phyloP scores from a whole-genome alignment of 2,113 vertebrate genomes.

The Myotis davidii region DNA sequence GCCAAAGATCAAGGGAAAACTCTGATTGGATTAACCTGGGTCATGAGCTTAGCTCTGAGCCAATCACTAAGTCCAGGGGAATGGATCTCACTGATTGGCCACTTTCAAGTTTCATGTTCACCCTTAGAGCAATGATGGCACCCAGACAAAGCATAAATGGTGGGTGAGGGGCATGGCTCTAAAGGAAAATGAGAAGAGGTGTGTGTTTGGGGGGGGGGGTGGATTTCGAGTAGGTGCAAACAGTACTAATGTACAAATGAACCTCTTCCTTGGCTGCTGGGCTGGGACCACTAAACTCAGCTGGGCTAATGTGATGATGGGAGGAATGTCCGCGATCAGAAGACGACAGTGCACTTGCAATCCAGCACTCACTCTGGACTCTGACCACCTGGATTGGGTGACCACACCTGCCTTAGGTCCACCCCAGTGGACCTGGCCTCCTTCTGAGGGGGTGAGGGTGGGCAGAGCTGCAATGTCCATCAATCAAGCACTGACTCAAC shows the following conservation, averaged over 20 bases:
- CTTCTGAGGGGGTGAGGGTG: no score
- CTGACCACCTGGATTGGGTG: not conserved
- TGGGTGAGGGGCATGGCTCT: not conserved
- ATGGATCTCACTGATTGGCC: not conserved
- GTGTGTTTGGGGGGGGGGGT: rapidly evolving
- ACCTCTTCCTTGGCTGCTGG: not conserved
- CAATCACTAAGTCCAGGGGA: not conserved
- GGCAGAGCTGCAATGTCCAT: not conserved
- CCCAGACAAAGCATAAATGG: rapidly evolving
- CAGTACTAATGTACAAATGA: not conserved
- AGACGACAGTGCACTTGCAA: not conserved
- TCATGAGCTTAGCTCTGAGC: not conserved
- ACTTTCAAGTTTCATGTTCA: not conserved
- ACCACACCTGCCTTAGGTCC: not conserved
- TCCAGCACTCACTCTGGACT: not conserved
- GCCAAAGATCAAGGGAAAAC: not conserved
- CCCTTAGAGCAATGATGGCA: not conserved
- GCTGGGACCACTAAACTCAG: not conserved
- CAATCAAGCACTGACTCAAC: rapidly evolving
- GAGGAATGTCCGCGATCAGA: not conserved
- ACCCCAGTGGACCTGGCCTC: no score
- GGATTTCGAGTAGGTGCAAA: not conserved
- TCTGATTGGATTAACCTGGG: not conserved
- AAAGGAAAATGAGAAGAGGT: not conserved
- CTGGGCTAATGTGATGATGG: not conserved